These are phyloP conservation scores for Neodon shergylaensis DNA, from an alignment of 2,113 vertebrate genomes.

Conservation along the genomic window DNA sequence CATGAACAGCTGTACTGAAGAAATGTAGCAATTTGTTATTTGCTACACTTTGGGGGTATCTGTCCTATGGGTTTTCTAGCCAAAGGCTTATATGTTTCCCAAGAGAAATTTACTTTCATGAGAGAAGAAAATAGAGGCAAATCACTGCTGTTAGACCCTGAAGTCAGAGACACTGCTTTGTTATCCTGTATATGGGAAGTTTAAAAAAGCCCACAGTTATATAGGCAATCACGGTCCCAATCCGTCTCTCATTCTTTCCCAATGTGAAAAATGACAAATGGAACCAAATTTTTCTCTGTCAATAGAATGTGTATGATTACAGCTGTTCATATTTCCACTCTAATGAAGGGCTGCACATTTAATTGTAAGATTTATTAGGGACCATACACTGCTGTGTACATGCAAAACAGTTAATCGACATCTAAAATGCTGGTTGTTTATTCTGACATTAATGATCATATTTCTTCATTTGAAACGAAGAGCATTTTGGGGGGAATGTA, in stretches of 20 bases:
- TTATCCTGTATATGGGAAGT: constrained; percentile 73
- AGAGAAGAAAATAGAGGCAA: constrained; percentile 81
- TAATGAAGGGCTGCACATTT: constrained; percentile 88
- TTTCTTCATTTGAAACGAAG: constrained; percentile 84
- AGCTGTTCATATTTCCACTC: constrained; percentile 88
- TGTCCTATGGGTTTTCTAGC: constrained; percentile 83
- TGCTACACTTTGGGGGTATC: constrained; percentile 83
- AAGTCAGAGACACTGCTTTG: constrained; percentile 81
- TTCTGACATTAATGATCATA: constrained; percentile 84
- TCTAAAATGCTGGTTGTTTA: constrained; percentile 85
- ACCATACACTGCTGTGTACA: constrained; percentile 75
- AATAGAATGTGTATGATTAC: constrained; percentile 85
- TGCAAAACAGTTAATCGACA: constrained; percentile 80
- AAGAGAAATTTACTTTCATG: constrained; percentile 85
- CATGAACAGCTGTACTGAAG: constrained; percentile 83
- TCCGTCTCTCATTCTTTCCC: constrained; percentile 81
- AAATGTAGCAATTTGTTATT: constrained; percentile 78
- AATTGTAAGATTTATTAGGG: constrained; percentile 87
- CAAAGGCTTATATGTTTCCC: constrained; percentile 81
- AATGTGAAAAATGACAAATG: constrained; percentile 84
- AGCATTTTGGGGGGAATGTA: constrained; percentile 68
- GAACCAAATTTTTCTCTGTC: constrained; percentile 86
- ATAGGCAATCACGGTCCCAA: constrained; percentile 68
- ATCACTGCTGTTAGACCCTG: constrained; percentile 78
- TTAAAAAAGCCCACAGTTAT: constrained; percentile 78